Base-by-base conservation (phyloP, 2,888 invertebrate species). In the Nephrotoma appendiculata region DNA sequence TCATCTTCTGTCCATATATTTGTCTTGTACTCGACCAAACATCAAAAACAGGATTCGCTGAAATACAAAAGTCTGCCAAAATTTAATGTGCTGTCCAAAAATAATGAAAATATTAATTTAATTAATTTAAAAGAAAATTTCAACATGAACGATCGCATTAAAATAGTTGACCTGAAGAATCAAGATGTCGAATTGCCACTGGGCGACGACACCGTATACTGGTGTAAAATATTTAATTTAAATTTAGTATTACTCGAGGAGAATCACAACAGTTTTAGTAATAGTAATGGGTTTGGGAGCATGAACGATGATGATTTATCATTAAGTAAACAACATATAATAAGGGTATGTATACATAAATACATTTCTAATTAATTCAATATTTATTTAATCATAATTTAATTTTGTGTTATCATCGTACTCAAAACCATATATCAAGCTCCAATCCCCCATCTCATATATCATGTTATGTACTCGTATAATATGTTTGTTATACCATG, bases 221-320 rank as follows among this genome's bases (percentile, higher is more conserved):
- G 94, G 94, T 94, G 94, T 89, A 92, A 93, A 88, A 91, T 94
- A 86, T 92, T 93, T 89, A 92, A 92, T 89, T 91, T 93, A 89
- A 94, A 44, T 45, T 52, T 31, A 44, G 85, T 44, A 44, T 44
- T 85, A 44, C n/a, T 42, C 42, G 84, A 84, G 84, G 43, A 84
- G 41, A 42, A 42, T 42, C 41, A 84, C 6, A 42, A n/a, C 15
- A 71, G 71, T 71, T 71, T 31, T 2, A 71, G 71, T 11, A 31
- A 71, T 11, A 71, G 71, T 71, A 84, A 43, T 43, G 84, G 43
- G 6, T n/a, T 84, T n/a, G 84, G 43, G 41, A 43, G 43, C 42
- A 43, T 42, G 84, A 43, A 84, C 15, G 42, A 84, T 42, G 84
- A 94, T 31, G 90, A 91, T 86, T 91, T 94, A 87, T 45, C 48